Evolutionary conservation across 1,140 invertebrate genomes (phyloP).

Genomic region (Saccostrea glomerata): DNA sequence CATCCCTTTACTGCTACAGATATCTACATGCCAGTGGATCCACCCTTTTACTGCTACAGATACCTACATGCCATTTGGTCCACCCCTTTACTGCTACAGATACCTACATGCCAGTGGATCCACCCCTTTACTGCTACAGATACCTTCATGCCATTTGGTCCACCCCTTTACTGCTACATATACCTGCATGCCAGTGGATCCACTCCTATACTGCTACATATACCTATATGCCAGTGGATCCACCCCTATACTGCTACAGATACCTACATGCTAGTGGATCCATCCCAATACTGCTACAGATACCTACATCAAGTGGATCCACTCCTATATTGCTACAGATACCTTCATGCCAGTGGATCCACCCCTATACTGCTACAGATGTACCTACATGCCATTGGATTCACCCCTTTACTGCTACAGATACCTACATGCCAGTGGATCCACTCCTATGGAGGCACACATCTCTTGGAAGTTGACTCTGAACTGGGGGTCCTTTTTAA

Average conservation of each 20-base stretch:
- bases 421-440: slow-evolving; percentile 95
- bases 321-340: slow-evolving; percentile 75
- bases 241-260: slow-evolving; percentile 99
- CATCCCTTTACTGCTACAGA: neutral
- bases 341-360: slow-evolving; percentile 79
- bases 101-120: slow-evolving; percentile 96
- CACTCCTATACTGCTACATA: neutral
- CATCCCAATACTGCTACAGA: neutral
- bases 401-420: neutral
- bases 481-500: slow-evolving; percentile 96
- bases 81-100: slow-evolving; percentile 90
- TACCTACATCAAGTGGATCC: neutral
- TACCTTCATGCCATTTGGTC: slow-evolving; percentile 82
- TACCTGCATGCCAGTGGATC: too few relatives aligned
- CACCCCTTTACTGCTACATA: neutral
- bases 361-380: neutral
- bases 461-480: slow-evolving; percentile 98
- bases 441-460: slow-evolving; percentile 99
- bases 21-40: too few relatives aligned
- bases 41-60: neutral
- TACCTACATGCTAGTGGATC: slow-evolving; percentile 82
- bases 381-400: neutral
- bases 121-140: slow-evolving; percentile 99
- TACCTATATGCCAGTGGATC: slow-evolving; percentile 96
- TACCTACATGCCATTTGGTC: slow-evolving; percentile 96